A percentile compares a stretch with the other conserved stretches of the same genome.
These are phyloP conservation scores for Teinopalpus imperialis DNA, from an alignment of 2,888 invertebrate species.

Conservation along the genomic window DNA sequence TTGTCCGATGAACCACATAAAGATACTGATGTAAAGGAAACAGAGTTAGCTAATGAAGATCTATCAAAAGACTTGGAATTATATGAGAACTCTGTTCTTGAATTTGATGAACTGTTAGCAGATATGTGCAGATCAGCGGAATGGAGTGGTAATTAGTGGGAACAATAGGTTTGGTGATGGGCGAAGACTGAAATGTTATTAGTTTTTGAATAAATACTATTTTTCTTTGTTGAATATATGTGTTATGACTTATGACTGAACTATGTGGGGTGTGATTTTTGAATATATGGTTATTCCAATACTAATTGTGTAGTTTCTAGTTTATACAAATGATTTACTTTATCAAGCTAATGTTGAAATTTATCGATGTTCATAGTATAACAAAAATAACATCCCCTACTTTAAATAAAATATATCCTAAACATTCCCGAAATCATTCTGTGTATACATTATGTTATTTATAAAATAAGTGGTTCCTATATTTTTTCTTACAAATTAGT, in stretches of 20 bases:
- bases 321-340: conserved; percentile 2
- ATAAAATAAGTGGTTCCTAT: conserved; percentile 16
- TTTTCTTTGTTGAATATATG: conserved; percentile 22
- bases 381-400: conserved; percentile 11
- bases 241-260: conserved; percentile 18
- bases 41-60: conserved; percentile 70
- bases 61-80: conserved; percentile 87
- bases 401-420: conserved; percentile 9
- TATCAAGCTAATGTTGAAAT: not conserved
- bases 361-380: no score
- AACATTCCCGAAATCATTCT: conserved; percentile 18
- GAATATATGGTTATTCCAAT: conserved; percentile 5
- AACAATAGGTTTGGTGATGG: conserved; percentile 34
- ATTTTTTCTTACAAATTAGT: conserved; percentile 1
- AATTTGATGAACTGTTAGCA: conserved; percentile 89
- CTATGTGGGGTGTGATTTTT: conserved; percentile 18
- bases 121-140: conserved; percentile 86
- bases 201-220: conserved; percentile 30
- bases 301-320: conserved; percentile 1
- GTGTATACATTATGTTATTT: conserved; percentile 7
- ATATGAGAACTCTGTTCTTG: conserved; percentile 87
- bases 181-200: conserved; percentile 39
- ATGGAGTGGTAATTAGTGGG: conserved; percentile 73
- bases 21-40: conserved; percentile 41
- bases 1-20: conserved; percentile 46